Base-by-base conservation (phyloP, 2,113 vertebrate genomes). In the Pagrus major region DNA sequence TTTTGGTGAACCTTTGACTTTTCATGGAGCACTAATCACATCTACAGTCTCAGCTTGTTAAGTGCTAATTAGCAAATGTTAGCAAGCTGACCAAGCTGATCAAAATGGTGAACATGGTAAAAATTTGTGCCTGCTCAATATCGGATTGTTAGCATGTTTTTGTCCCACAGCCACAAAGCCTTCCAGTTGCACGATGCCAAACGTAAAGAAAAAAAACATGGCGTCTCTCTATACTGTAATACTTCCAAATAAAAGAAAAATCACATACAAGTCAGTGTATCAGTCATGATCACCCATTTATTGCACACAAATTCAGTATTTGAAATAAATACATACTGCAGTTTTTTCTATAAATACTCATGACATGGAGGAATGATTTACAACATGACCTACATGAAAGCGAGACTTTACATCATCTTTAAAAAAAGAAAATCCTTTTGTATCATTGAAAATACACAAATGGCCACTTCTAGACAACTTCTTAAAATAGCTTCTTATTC, bases 281-380 rank as follows among this genome's bases (percentile, higher is more conserved):
- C 18, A 51, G 23, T 23, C 18, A 35, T 44, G 15, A 76, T 58
- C 23, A 55, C 31, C 8, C 1, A 78, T 93, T 90, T 89, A 93
- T 87, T 92, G 63, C 82, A 89, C 79, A 85, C 46, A 60, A 64
- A 89, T 58, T 80, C 52, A 75, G 31, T 8, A 78, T 64, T 67
- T 76, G 56, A 74, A 81, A 80, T 79, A 71, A 67, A 81, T 59
- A 74, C 16, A 87, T 55, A 83, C 58, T 78, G 58, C 23, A 51
- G 16, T 56, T 55, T 58, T 31, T 46, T 63, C 7, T 55, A 42
- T 58, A 61, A 81, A 85, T 81, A 75, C 56, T 46, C 11, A 64
- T 47, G 35, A 76, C 60, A 86, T 71, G 49, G 31, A 86, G 31
- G 46, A 80, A 87, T 76, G 44, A 81, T 64, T n/a, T 37, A 74